These are phyloP conservation scores for Phylloscopus whistleri DNA, from an alignment of 2,113 vertebrate species.

Conservation along the genomic window DNA sequence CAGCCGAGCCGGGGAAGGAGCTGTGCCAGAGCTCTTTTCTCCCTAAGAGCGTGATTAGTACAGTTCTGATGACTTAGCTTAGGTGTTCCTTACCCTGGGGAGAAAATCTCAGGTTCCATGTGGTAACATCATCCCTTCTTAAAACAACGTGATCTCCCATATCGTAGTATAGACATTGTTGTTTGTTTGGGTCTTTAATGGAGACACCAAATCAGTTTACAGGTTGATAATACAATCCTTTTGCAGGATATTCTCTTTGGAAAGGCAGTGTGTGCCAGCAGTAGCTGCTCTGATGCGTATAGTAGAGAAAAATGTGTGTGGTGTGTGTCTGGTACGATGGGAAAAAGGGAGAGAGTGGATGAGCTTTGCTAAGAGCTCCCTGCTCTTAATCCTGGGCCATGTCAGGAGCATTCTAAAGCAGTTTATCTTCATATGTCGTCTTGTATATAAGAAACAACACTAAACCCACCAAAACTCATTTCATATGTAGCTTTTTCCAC, in stretches of 20 bases:
- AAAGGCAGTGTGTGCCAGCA: neutral
- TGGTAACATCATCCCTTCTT: neutral
- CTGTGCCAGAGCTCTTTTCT: neutral
- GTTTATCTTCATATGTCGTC: slow-evolving; percentile 72
- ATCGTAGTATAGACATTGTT: neutral
- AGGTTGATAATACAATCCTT: neutral
- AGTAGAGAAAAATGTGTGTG: neutral
- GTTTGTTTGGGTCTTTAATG: neutral
- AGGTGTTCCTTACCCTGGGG: neutral
- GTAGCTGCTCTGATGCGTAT: neutral
- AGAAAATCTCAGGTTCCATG: neutral
- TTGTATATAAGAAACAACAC: slow-evolving; percentile 72
- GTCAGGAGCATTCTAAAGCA: slow-evolving; percentile 67
- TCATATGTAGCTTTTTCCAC: slow-evolving; percentile 77
- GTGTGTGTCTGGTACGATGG: neutral
- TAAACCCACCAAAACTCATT: slow-evolving; percentile 78
- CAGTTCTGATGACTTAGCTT: neutral
- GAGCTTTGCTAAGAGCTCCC: slow-evolving; percentile 41
- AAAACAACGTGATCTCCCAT: neutral
- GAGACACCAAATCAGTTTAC: neutral
- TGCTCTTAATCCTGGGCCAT: slow-evolving; percentile 61
- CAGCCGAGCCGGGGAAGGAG: neutral
- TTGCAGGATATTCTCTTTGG: neutral
- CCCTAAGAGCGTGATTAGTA: neutral
- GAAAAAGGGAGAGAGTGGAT: neutral